These are phyloP conservation scores for Delphinapterus leucas DNA, from an alignment of 2,113 vertebrate species.

Conservation along the genomic window DNA sequence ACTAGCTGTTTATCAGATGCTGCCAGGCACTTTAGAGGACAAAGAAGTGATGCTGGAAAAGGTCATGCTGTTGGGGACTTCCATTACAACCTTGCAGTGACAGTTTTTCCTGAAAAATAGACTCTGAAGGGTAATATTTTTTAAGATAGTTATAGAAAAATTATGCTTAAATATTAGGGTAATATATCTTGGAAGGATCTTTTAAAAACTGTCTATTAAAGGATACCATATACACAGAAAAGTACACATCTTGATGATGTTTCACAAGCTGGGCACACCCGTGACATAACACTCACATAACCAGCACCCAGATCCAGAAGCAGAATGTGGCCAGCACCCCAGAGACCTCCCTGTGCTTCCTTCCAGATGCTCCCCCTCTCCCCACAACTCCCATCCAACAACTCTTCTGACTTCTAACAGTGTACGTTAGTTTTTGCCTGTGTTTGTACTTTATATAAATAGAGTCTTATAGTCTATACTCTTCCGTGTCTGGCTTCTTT, in stretches of 20 bases:
- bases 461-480: background rate
- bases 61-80: background rate
- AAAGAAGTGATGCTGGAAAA: background rate
- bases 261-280: background rate
- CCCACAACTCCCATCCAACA: background rate
- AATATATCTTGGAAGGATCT: background rate
- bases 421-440: background rate
- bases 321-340: background rate
- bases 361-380: background rate
- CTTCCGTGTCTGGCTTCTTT: background rate
- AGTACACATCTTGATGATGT: background rate
- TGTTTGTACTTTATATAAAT: background rate
- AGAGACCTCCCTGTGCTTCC: background rate
- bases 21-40: background rate
- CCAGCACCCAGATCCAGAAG: background rate
- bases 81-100: background rate
- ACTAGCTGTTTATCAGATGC: background rate
- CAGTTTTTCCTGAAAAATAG: background rate
- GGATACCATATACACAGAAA: background rate
- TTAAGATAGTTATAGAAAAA: background rate
- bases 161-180: background rate
- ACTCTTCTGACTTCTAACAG: background rate
- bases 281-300: fast-evolving
- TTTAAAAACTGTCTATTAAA: background rate
- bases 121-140: background rate